These are phyloP conservation scores for Thecocarcelia acutangulata DNA, from an alignment of 2,888 invertebrate genomes.

Conservation along the genomic window DNA sequence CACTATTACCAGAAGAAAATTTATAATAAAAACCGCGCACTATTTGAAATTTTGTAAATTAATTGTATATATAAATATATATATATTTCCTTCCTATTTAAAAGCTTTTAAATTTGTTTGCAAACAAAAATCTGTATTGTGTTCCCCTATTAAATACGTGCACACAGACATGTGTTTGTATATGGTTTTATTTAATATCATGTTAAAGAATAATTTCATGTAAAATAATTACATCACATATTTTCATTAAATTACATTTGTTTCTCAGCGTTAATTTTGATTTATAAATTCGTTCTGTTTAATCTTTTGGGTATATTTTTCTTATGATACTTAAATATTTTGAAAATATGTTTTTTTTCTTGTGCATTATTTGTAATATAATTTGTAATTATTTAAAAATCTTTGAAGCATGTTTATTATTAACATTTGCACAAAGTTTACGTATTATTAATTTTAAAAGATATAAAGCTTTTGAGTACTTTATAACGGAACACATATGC, in stretches of 20 bases:
- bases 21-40: conserved; percentile 35
- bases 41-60: conserved; percentile 14
- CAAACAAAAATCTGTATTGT: conserved; percentile 54
- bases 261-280: neutral
- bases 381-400: conserved; percentile 32
- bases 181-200: conserved; percentile 4
- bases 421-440: conserved; percentile 43
- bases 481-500: conserved; percentile 3
- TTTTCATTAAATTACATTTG: conserved; percentile 60
- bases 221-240: conserved; percentile 51
- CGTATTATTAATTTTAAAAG: conserved; percentile 15
- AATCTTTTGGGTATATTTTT: conserved; percentile 15
- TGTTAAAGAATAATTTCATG: conserved; percentile 32
- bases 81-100: conserved; percentile 2
- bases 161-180: neutral
- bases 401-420: conserved; percentile 42
- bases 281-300: conserved; percentile 11
- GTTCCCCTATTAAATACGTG: neutral
- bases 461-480: conserved; percentile 8
- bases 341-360: neutral
- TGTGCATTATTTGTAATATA: neutral
- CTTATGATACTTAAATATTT: neutral
- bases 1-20: too few species aligned
- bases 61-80: conserved; percentile 5
- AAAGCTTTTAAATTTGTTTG: conserved; percentile 67